phyloP scores from a whole-genome alignment of 1,140 invertebrate species.

The Eupeodes corollae region DNA sequence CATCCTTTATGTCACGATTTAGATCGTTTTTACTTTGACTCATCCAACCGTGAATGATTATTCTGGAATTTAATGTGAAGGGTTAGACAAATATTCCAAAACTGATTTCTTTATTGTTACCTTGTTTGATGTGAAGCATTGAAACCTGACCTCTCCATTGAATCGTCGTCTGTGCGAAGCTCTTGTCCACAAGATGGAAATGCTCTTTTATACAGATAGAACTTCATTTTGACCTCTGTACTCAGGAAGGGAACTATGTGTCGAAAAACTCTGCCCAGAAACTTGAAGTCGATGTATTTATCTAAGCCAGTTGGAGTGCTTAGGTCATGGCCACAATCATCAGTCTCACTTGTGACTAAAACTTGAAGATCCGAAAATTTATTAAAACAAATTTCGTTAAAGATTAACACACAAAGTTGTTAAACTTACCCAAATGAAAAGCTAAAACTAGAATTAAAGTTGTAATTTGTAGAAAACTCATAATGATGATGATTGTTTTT shows the following conservation, averaged over 20 bases:
- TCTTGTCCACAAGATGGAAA: constrained; percentile 30
- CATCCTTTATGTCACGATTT: constrained; percentile 28
- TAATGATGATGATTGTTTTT: too few relatives aligned
- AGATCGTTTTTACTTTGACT: constrained; percentile 31
- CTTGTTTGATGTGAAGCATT: constrained; percentile 30
- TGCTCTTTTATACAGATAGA: constrained; percentile 27
- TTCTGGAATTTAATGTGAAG: constrained; percentile 15
- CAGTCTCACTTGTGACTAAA: not conserved
- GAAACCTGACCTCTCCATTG: constrained; percentile 22
- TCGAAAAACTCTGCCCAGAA: constrained; percentile 30
- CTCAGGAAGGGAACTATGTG: constrained; percentile 25
- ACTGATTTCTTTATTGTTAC: constrained; percentile 14
- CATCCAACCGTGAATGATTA: constrained; percentile 35
- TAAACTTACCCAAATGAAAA: too few relatives aligned
- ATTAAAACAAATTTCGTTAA: too few relatives aligned
- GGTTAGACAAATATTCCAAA: not conserved
- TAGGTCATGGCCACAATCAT: constrained; percentile 21
- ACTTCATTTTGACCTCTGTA: constrained; percentile 26
- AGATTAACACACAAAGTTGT: too few relatives aligned
- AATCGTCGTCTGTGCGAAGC: constrained; percentile 18
- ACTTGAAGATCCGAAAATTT: too few relatives aligned
- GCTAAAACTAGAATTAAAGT: too few relatives aligned
- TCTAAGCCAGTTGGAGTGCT: constrained; percentile 14
- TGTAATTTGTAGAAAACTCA: too few relatives aligned
- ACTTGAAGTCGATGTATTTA: constrained; percentile 15